phyloP scores from a whole-genome alignment of 2,888 invertebrate species.

The Apodemia duryi region DNA sequence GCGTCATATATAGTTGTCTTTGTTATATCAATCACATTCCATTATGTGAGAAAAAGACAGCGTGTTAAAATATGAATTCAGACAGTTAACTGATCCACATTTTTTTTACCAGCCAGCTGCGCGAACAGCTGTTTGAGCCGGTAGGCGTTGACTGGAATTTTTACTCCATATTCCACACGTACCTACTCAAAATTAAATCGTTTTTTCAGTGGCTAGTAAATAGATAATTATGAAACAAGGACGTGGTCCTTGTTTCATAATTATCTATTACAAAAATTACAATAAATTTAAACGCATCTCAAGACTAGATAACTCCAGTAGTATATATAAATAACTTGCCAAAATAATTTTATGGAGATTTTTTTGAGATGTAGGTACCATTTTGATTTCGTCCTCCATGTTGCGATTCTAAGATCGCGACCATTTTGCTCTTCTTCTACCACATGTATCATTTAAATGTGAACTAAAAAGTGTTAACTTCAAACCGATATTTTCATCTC shows the following conservation, averaged over 20 bases:
- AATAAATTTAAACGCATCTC: neutral
- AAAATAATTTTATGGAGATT: neutral
- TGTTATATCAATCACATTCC: constrained; percentile 33
- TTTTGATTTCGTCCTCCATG: constrained; percentile 79
- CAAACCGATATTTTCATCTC: neutral
- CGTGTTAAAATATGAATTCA: constrained; percentile 41
- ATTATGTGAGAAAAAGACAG: constrained; percentile 53
- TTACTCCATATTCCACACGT: constrained; percentile 20
- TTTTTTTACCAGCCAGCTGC: constrained; percentile 73
- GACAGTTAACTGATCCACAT: constrained; percentile 66
- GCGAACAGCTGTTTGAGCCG: constrained; percentile 74
- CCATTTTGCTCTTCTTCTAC: constrained; percentile 50
- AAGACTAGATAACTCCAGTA: neutral
- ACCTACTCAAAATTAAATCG: neutral
- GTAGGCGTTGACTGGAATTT: constrained; percentile 40
- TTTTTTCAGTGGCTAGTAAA: neutral
- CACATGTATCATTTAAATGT: constrained; percentile 18
- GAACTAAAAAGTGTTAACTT: neutral
- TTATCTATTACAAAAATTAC: neutral
- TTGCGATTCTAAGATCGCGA: constrained; percentile 70
- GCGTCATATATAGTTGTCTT: constrained; percentile 35
- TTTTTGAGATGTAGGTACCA: constrained; percentile 55
- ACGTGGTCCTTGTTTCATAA: too few species aligned
- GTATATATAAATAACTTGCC: too few species aligned
- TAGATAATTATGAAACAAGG: neutral